Evolutionary conservation across 2,888 invertebrate species (phyloP).

Genomic region (Cerastis rubricosa): DNA sequence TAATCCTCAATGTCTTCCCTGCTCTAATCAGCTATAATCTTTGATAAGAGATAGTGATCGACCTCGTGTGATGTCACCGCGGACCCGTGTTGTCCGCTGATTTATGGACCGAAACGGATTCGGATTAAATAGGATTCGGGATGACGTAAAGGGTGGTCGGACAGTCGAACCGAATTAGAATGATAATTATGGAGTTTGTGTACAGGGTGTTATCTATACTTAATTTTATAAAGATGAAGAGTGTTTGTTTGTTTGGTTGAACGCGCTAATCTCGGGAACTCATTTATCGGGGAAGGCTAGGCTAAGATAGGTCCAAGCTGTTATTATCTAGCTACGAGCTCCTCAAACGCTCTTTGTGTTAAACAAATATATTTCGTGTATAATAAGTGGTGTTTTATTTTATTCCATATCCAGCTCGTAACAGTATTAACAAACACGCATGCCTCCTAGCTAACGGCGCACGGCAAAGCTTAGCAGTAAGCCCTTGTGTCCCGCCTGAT

Average conservation of each 20-base stretch:
- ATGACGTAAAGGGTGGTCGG: constrained; percentile 2
- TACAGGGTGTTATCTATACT: background rate
- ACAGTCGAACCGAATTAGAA: background rate
- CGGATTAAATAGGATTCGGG: constrained; percentile 33
- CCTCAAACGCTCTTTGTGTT: too few relatives aligned
- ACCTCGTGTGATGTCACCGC: constrained; percentile 46
- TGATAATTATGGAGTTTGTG: background rate
- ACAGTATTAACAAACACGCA: background rate
- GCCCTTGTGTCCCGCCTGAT: constrained; percentile 21
- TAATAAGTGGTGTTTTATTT: too few relatives aligned
- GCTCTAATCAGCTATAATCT: background rate
- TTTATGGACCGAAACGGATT: constrained; percentile 34
- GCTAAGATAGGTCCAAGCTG: too few relatives aligned
- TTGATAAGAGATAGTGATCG: constrained; percentile 24
- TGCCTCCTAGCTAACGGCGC: background rate
- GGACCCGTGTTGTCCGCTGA: constrained; percentile 34
- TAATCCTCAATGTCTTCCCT: background rate
- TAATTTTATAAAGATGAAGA: too few relatives aligned
- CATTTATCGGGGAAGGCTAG: too few relatives aligned
- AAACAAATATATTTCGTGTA: too few relatives aligned
- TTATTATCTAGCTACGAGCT: too few relatives aligned
- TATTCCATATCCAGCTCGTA: too few relatives aligned
- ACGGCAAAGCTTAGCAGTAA: background rate
- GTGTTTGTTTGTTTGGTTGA: too few relatives aligned
- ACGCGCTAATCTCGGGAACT: too few relatives aligned